Conservation (phyloP, 2,113 vertebrate species). For the Dascyllus trimaculatus region DNA sequence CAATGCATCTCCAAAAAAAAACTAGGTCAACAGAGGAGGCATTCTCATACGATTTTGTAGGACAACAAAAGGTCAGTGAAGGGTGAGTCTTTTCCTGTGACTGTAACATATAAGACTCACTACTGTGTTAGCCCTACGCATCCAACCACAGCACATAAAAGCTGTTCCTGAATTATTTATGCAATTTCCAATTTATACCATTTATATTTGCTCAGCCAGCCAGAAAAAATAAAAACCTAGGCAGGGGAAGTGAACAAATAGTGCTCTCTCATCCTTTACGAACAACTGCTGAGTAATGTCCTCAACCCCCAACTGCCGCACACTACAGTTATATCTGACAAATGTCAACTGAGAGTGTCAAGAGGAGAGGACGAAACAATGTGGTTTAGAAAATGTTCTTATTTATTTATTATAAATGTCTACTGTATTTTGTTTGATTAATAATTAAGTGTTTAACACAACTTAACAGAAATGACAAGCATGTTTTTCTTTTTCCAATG, state of each 20-base stretch:
- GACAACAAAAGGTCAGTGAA: slow-evolving; percentile 50
- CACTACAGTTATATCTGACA: slow-evolving; percentile 9
- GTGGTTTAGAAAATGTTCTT: too few relatives aligned
- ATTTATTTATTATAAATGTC: too few relatives aligned
- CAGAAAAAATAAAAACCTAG: slow-evolving; percentile 23
- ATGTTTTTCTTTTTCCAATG: too few relatives aligned
- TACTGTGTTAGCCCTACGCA: slow-evolving; percentile 24
- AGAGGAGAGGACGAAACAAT: slow-evolving; percentile 9
- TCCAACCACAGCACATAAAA: slow-evolving; percentile 59
- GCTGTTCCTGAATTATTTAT: slow-evolving; percentile 59
- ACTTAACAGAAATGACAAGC: too few relatives aligned
- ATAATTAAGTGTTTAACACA: too few relatives aligned
- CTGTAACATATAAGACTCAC: slow-evolving; percentile 14
- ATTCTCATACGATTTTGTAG: slow-evolving; percentile 13
- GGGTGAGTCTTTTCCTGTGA: slow-evolving; percentile 33
- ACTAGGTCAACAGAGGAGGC: neutral
- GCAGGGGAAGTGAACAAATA: slow-evolving; percentile 31
- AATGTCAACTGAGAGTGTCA: slow-evolving; percentile 9
- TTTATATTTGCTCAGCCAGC: slow-evolving; percentile 43
- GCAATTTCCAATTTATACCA: slow-evolving; percentile 50
- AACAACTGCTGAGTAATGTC: slow-evolving; percentile 43
- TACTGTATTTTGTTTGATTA: too few relatives aligned
- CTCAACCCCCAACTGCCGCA: slow-evolving; percentile 23
- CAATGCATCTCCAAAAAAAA: neutral
- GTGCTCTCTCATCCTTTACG: slow-evolving; percentile 33